Conservation (phyloP, 2,113 vertebrate genomes). For the Chaetura pelagica region DNA sequence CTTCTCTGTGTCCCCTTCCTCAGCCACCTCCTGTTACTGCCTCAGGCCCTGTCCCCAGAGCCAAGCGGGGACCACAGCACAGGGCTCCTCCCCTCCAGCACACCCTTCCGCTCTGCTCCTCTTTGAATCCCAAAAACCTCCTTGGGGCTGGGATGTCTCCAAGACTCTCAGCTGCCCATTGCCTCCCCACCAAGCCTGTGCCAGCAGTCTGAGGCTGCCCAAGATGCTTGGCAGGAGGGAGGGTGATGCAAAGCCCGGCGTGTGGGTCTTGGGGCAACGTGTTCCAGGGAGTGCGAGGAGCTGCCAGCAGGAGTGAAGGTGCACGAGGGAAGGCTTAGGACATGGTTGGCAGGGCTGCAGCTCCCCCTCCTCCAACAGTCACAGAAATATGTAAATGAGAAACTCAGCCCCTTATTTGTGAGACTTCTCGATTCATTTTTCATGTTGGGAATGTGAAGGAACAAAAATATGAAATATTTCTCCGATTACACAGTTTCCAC, state of each 20-base stretch:
- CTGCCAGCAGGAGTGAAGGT: conserved; percentile 2
- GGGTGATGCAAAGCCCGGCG: background rate
- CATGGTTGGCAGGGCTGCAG: conserved; percentile 41
- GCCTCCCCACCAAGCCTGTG: accelerated
- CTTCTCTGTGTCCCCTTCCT: background rate
- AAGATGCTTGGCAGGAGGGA: background rate
- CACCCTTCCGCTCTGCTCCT: background rate
- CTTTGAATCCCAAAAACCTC: background rate
- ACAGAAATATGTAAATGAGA: conserved; percentile 71
- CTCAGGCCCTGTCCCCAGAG: background rate
- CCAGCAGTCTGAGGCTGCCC: background rate
- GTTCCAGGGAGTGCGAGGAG: background rate
- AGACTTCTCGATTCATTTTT: conserved; percentile 18
- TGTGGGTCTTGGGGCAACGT: background rate
- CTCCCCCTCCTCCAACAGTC: conserved; percentile 40
- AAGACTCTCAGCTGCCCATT: background rate
- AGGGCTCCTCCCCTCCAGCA: background rate
- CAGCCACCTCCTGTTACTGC: accelerated
- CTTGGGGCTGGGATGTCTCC: background rate
- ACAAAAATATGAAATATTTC: conserved; percentile 68
- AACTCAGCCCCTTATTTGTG: conserved; percentile 54
- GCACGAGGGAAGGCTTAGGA: conserved; percentile 23
- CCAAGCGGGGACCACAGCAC: accelerated
- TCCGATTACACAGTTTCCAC: conserved; percentile 58
- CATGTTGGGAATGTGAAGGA: conserved; percentile 50